Evolutionary conservation across 2,888 invertebrate genomes (phyloP).

Genomic region (Pilophorus perplexus): DNA sequence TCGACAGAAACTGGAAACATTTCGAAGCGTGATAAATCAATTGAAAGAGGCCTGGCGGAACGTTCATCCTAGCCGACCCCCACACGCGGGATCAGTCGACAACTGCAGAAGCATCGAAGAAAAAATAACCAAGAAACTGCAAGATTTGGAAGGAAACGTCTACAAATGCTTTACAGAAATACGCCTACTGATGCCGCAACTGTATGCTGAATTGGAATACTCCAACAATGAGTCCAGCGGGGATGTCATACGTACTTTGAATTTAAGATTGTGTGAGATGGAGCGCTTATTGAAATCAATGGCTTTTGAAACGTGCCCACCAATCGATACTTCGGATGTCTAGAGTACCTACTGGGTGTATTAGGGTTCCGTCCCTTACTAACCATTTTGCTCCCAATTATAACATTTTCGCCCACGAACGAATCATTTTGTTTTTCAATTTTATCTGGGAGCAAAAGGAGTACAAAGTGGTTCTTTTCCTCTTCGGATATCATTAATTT

Average conservation of each 20-base stretch:
- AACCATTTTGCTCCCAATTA: too few relatives aligned
- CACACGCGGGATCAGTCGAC: too few relatives aligned
- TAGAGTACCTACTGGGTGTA: too few relatives aligned
- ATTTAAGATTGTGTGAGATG: not conserved
- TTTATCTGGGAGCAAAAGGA: too few relatives aligned
- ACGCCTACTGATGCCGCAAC: not conserved
- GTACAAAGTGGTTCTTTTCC: too few relatives aligned
- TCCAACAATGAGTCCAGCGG: too few relatives aligned
- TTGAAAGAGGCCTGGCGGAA: not conserved
- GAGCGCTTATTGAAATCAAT: constrained; percentile 1
- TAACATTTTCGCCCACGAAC: too few relatives aligned
- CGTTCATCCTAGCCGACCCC: not conserved
- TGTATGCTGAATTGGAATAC: not conserved
- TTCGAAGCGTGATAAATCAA: not conserved
- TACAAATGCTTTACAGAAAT: not conserved
- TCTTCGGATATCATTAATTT: too few relatives aligned
- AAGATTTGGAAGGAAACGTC: constrained; percentile 1
- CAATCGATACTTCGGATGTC: too few relatives aligned
- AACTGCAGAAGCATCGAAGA: not conserved
- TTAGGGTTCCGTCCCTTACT: too few relatives aligned
- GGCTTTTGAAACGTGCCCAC: too few relatives aligned
- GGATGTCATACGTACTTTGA: not conserved
- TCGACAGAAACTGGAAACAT: not conserved
- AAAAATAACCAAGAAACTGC: not conserved
- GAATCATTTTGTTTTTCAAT: too few relatives aligned